A percentile compares a stretch with the other conserved stretches of the same genome.
These are phyloP conservation scores for Ibidorhyncha struthersii DNA, from an alignment of 2,113 vertebrate species.

Conservation along the genomic window DNA sequence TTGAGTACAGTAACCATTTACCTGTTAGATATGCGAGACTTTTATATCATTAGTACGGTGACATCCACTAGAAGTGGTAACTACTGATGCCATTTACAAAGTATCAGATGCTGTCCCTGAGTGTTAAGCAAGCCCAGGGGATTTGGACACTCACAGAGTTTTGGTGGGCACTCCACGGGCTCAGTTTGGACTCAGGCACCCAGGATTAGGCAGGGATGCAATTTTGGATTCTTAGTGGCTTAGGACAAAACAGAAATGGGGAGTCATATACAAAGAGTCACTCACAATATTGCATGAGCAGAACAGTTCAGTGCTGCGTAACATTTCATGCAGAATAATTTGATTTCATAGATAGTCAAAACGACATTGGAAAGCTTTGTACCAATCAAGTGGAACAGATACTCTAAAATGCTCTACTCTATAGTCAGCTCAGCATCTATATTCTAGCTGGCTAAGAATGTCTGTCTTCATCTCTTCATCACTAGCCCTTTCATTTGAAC, in stretches of 20 bases:
- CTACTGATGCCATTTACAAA: background rate
- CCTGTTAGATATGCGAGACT: background rate
- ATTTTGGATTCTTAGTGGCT: background rate
- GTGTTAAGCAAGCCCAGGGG: background rate
- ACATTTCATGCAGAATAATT: background rate
- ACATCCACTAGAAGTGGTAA: background rate
- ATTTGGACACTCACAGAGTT: background rate
- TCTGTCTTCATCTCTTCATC: background rate
- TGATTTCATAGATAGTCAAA: background rate
- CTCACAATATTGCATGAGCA: background rate
- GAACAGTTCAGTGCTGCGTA: background rate
- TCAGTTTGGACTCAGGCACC: background rate
- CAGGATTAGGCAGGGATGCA: background rate
- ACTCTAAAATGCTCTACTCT: background rate
- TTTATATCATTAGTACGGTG: background rate
- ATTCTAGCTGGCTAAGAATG: background rate
- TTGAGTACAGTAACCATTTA: background rate
- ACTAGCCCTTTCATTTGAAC: background rate
- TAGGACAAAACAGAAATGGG: background rate
- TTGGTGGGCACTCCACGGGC: accelerated
- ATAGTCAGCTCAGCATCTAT: background rate
- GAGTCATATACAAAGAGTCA: background rate
- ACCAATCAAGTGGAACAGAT: background rate
- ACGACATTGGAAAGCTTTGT: background rate
- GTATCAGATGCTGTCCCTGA: background rate